Percentiles rank a stretch among this genome's conserved stretches.
These are phyloP conservation scores for Blomia tropicalis DNA, from an alignment of 2,888 invertebrate genomes.

Conservation along the genomic window DNA sequence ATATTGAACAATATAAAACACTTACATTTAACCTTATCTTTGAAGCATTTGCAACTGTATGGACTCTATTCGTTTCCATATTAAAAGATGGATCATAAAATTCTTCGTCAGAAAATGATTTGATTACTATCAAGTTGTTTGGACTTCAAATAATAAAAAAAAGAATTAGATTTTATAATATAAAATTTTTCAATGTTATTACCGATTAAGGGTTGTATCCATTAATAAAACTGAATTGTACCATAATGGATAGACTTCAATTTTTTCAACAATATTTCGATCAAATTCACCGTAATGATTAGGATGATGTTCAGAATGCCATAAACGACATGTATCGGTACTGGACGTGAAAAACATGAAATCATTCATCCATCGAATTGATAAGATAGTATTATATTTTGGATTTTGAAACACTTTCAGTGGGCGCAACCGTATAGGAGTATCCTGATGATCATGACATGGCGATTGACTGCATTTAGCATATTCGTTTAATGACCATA, in stretches of 20 bases:
- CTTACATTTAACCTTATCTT: neutral
- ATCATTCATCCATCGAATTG: neutral
- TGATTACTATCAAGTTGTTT: neutral
- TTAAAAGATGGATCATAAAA: neutral
- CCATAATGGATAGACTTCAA: conserved; percentile 4
- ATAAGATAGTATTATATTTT: neutral
- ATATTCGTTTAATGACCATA: neutral
- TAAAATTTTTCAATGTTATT: too few species aligned
- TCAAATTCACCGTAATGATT: neutral
- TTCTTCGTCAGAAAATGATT: neutral
- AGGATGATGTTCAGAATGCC: neutral
- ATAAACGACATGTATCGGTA: neutral
- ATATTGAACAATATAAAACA: neutral
- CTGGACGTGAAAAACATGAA: neutral
- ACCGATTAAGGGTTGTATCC: neutral
- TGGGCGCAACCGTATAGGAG: neutral
- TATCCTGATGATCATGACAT: neutral
- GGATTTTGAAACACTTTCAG: neutral
- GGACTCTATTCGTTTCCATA: neutral
- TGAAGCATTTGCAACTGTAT: neutral
- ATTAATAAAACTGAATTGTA: neutral
- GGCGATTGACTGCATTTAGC: neutral
- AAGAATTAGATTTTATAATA: neutral
- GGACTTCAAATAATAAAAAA: neutral
- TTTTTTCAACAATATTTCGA: neutral